A percentile compares a stretch with the other conserved stretches of the same genome.
Evolutionary conservation across 2,888 invertebrate genomes (phyloP).

Genomic region (Odiellus spinosus): DNA sequence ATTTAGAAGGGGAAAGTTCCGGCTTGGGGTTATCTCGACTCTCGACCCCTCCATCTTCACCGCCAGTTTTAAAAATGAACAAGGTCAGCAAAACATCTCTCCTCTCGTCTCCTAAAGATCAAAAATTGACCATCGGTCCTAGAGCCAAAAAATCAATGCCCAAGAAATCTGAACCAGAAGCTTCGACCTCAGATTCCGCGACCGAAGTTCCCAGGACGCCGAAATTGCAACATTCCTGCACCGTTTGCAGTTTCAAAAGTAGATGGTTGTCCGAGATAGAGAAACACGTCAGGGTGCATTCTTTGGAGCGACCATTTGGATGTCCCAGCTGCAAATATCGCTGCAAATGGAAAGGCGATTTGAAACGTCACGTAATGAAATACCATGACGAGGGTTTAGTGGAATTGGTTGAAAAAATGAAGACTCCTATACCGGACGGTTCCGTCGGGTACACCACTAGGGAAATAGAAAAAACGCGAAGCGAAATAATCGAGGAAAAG

Average conservation of each 20-base stretch:
- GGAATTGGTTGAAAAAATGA: neutral
- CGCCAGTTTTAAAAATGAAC: neutral
- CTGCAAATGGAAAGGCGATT: conserved; percentile 20
- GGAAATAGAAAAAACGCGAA: neutral
- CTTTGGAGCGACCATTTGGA: conserved; percentile 18
- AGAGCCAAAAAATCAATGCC: neutral
- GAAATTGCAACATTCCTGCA: conserved; percentile 9
- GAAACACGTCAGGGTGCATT: conserved; percentile 19
- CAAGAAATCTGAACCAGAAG: neutral
- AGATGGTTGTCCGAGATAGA: conserved; percentile 19
- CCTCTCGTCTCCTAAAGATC: too few species aligned
- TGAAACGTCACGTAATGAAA: conserved; percentile 19
- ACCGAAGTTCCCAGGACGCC: neutral
- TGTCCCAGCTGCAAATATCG: conserved; percentile 19
- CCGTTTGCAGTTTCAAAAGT: conserved; percentile 17
- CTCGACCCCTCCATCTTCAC: neutral
- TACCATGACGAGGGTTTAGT: conserved; percentile 16
- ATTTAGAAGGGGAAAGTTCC: conserved; percentile 2
- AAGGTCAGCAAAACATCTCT: neutral
- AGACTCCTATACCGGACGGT: neutral
- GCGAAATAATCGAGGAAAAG: conserved; percentile 4
- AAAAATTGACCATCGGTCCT: too few species aligned
- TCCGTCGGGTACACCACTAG: neutral
- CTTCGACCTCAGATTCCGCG: conserved; percentile 2
- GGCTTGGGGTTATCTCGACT: neutral